phyloP scores from a whole-genome alignment of 2,113 vertebrate species.

The Anser brachyrhynchus region DNA sequence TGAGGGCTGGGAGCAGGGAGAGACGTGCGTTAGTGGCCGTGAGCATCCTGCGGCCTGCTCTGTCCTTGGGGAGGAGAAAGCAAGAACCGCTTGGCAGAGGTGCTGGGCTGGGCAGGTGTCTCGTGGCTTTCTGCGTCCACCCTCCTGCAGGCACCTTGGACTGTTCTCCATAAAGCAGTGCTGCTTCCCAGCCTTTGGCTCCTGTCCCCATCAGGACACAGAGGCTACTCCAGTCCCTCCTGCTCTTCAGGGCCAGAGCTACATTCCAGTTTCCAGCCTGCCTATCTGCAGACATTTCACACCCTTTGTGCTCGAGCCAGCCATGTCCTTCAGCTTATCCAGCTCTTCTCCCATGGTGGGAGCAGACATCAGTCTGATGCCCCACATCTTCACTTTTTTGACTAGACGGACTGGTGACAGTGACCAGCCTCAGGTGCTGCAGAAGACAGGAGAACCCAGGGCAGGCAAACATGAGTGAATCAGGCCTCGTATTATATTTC shows the following conservation, averaged over 20 bases:
- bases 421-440: not conserved
- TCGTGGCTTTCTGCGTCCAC: not conserved
- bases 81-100: not conserved
- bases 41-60: not conserved
- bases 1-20: not conserved
- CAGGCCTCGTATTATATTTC: not conserved
- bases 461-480: not conserved
- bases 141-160: not conserved
- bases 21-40: fast-evolving
- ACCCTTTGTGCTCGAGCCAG: fast-evolving
- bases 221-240: too few relatives aligned
- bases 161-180: fast-evolving
- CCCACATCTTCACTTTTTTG: fast-evolving
- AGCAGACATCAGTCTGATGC: not conserved
- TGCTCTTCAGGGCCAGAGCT: not conserved
- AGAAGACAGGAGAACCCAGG: not conserved
- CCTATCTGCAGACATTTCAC: not conserved
- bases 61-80: not conserved
- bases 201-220: fast-evolving
- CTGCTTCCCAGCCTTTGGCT: not conserved
- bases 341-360: not conserved
- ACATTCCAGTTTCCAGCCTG: not conserved
- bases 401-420: not conserved
- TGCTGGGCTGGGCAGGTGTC: not conserved
- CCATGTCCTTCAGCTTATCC: not conserved